A percentile compares a stretch with the other conserved stretches of the same genome.
Conservation (phyloP, 2,797 vertebrate species). For the Ficedula albicollis region DNA sequence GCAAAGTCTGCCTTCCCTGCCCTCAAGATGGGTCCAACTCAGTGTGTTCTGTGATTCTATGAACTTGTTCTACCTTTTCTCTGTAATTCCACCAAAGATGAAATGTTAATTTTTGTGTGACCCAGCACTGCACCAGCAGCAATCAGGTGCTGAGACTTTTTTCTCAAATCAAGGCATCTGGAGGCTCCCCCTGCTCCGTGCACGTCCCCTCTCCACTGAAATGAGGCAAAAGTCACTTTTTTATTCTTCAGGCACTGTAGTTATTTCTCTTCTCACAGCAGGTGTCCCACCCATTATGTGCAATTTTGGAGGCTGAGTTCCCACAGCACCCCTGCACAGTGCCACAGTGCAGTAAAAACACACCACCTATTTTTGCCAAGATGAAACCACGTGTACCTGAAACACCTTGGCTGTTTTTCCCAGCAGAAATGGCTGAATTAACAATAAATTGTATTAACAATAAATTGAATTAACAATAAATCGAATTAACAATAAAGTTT, state of each 20-base stretch:
- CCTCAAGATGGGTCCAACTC: background rate
- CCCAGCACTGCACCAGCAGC: background rate
- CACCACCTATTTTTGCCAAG: background rate
- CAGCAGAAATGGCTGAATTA: background rate
- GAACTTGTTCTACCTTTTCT: rapidly evolving
- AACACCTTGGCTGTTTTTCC: background rate
- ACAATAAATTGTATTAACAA: background rate
- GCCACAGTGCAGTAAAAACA: background rate
- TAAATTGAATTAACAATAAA: no score
- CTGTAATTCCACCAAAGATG: rapidly evolving
- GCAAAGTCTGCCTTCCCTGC: background rate
- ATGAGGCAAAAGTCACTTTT: background rate
- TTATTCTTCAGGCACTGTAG: background rate
- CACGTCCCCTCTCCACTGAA: background rate
- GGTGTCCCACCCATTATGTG: background rate
- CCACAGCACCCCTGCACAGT: background rate
- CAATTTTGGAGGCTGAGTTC: background rate
- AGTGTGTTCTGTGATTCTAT: rapidly evolving
- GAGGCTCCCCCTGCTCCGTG: background rate
- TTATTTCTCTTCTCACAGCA: background rate
- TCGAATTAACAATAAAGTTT: no score
- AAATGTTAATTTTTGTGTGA: no score
- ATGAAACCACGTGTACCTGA: background rate
- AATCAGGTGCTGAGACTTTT: background rate
- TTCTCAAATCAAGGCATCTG: background rate